Percentiles rank a stretch among this genome's conserved stretches.
phyloP scores from a whole-genome alignment of 2,888 invertebrate genomes.

The Ypsolopha sequella region DNA sequence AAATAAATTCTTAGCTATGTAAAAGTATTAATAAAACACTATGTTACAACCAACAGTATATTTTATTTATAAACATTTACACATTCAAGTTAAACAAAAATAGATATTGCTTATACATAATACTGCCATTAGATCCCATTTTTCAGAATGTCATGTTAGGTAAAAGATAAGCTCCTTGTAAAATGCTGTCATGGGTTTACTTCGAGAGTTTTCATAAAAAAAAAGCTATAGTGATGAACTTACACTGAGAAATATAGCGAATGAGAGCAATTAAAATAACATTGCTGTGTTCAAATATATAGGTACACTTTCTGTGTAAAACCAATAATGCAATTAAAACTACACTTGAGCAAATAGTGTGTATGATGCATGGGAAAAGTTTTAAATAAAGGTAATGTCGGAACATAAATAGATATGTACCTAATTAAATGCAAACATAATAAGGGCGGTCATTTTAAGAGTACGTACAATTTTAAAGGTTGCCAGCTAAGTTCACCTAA shows the following conservation, averaged over 20 bases:
- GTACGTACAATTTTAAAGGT: too few species aligned
- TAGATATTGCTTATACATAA: slow-evolving; percentile 60
- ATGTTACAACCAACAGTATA: slow-evolving; percentile 63
- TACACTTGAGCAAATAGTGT: too few species aligned
- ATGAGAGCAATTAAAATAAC: background rate
- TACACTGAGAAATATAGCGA: background rate
- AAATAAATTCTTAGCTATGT: too few species aligned
- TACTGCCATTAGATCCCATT: slow-evolving; percentile 45
- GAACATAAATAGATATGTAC: too few species aligned
- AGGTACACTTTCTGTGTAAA: too few species aligned
- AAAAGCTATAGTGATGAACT: background rate
- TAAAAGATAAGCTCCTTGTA: background rate
- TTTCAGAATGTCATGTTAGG: slow-evolving; percentile 23
- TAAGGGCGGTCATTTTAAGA: too few species aligned
- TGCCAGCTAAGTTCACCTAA: too few species aligned
- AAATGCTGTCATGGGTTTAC: slow-evolving; percentile 3
- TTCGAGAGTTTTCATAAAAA: background rate
- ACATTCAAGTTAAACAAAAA: slow-evolving; percentile 53
- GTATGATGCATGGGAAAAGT: too few species aligned
- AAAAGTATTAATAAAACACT: slow-evolving; percentile 15
- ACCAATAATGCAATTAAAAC: too few species aligned
- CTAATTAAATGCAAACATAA: too few species aligned
- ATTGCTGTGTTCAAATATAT: background rate
- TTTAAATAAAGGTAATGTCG: too few species aligned
- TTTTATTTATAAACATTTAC: slow-evolving; percentile 66